Evolutionary conservation across 1,140 invertebrate genomes (phyloP).

Genomic region (Drosophila kepulauana): DNA sequence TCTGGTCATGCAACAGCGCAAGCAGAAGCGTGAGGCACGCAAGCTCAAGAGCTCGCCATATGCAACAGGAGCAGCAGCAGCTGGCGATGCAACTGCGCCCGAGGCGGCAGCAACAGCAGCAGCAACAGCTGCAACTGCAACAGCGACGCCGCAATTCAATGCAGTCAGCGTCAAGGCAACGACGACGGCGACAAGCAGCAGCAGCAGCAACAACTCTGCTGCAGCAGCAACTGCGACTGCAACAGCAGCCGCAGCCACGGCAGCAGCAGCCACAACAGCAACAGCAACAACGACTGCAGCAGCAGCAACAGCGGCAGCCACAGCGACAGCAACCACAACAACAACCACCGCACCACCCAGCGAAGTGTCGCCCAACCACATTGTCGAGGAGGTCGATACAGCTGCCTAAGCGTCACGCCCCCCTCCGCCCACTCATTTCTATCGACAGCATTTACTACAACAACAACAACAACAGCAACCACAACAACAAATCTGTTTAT

Average conservation of each 20-base stretch:
- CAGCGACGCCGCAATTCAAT: constrained; percentile 45
- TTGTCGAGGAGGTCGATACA: constrained; percentile 84
- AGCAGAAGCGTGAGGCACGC: constrained; percentile 91
- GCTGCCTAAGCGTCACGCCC: constrained; percentile 65
- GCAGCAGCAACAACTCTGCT: too few relatives aligned
- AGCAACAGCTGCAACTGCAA: background rate
- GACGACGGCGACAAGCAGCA: background rate
- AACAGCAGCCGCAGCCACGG: constrained; percentile 19
- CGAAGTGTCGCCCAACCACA: constrained; percentile 82
- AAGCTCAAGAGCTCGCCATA: constrained; percentile 91
- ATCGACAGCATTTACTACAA: constrained; percentile 69
- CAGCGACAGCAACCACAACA: constrained; percentile 30
- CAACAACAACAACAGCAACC: constrained; percentile 23
- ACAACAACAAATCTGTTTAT: constrained; percentile 28
- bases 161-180: constrained; percentile 50
- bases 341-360: constrained; percentile 55
- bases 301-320: background rate
- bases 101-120: background rate
- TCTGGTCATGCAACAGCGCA: constrained; percentile 94
- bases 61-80: constrained; percentile 77
- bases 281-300: constrained; percentile 21
- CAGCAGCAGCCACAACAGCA: constrained; percentile 8
- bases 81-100: background rate
- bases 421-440: constrained; percentile 33
- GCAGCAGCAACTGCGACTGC: too few relatives aligned